Evolutionary conservation across 1,140 invertebrate genomes (phyloP), one percentile per base, ranked within the genome.

Genomic region (Drosophila jambulina): DNA sequence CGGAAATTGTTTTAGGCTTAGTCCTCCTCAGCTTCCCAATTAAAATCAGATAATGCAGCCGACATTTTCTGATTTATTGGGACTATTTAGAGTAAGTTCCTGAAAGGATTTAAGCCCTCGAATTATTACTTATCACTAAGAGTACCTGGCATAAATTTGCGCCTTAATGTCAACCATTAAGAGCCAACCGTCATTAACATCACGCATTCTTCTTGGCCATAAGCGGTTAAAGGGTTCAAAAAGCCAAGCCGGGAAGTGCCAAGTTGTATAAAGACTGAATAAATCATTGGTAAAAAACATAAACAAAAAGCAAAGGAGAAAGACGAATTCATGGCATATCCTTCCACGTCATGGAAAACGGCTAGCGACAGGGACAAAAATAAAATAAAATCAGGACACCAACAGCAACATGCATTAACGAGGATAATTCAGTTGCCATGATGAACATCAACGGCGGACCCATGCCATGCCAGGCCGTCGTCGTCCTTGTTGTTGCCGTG

Each of bases 351-450:
- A 76, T 29, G 29, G 53, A 29, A 36, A 75, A 42, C 49, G 6
- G 58, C 42, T 59, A 63, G 36, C 17, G 69, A 57, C 42, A 56
- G 49, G 43, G 49, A 13, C 17, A 32, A 68, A 70, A 36, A 42
- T 13, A 43, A 40, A 46, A 36, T 36, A 29, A 40, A 36, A 51
- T 38, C 36, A 12, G 51, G 23, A 63, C 38, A 40, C 32, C 25
- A 54, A 27, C 29, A 54, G 23, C 34, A 25, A 72, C 45, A 56
- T 56, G 21, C 53, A 72, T 58, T 62, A 62, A 79, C 54, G 43
- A 29, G 64, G 46, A 77, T 69, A 60, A 77, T 77, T 48, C 76
- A 72, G 70, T 72, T 60, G 70, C 43, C 70, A 72, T 72, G 54
- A 72, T 72, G 69, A 49, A 71, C 65, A 72, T 59, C 43, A 40